These are phyloP conservation scores for Tetramorium alpestre DNA, from an alignment of 1,140 invertebrate species.

Conservation along the genomic window DNA sequence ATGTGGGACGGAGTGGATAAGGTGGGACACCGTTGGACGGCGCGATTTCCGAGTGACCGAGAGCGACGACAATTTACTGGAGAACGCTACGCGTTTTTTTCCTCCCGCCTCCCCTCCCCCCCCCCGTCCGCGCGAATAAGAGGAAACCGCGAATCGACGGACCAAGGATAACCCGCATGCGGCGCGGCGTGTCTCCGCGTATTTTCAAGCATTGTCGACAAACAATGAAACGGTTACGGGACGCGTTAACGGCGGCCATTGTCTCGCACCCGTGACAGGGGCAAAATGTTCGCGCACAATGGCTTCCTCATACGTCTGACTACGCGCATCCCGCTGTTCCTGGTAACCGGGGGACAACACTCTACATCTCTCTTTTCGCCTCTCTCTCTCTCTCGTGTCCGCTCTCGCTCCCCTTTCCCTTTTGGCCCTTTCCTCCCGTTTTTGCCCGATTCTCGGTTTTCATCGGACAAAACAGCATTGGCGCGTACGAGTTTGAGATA, in stretches of 20 bases:
- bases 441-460: constrained; percentile 49
- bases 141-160: constrained; percentile 74
- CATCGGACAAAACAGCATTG: constrained; percentile 47
- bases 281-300: constrained; percentile 79
- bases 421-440: constrained; percentile 40
- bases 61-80: constrained; percentile 47
- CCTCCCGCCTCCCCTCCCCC: neutral
- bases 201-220: constrained; percentile 81
- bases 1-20: neutral
- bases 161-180: constrained; percentile 71
- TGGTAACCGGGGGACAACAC: constrained; percentile 39
- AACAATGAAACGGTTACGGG: constrained; percentile 83
- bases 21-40: neutral
- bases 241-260: constrained; percentile 81
- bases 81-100: constrained; percentile 17
- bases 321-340: constrained; percentile 63
- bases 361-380: constrained; percentile 25
- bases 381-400: constrained; percentile 6
- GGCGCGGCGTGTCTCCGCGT: constrained; percentile 72
- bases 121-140: constrained; percentile 35
- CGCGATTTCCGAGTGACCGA: constrained; percentile 51
- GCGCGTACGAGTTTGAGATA: constrained; percentile 42
- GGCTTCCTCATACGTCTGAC: constrained; percentile 72
- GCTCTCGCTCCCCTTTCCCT: constrained; percentile 6
- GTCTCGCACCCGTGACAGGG: constrained; percentile 77